Percentiles rank a stretch among this genome's conserved stretches.
phyloP scores from a whole-genome alignment of 2,797 vertebrate species.

The Sebastes taczanowskii region DNA sequence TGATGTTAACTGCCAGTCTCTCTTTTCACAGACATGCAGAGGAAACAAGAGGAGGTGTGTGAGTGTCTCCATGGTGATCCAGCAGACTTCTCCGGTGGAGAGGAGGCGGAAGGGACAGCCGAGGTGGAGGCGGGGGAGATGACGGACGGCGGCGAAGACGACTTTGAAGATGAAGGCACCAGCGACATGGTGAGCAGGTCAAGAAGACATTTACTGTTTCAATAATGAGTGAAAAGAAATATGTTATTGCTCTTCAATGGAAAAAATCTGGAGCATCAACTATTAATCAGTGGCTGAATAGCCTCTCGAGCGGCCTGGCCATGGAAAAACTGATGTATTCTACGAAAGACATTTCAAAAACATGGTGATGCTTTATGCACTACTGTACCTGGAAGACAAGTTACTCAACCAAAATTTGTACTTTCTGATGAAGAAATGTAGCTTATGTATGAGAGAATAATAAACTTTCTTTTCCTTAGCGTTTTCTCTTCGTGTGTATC shows the following conservation, averaged over 20 bases:
- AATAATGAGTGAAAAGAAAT: background rate
- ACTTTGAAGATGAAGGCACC: conserved; percentile 93
- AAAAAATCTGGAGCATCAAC: background rate
- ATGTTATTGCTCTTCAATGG: background rate
- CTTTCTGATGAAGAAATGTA: background rate
- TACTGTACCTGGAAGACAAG: too few relatives aligned
- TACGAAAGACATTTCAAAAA: background rate
- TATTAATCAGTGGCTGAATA: background rate
- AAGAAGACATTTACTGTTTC: conserved; percentile 14
- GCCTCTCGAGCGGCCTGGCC: background rate
- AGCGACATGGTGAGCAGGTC: conserved; percentile 87
- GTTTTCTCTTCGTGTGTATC: background rate
- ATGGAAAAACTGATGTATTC: background rate
- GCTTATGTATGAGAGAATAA: background rate
- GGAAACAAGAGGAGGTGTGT: conserved; percentile 90
- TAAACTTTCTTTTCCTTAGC: background rate
- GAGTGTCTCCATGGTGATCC: conserved; percentile 90
- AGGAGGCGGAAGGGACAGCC: conserved; percentile 85
- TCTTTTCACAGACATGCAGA: conserved; percentile 85
- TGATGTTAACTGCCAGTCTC: conserved; percentile 3
- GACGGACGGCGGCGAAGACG: conserved; percentile 92
- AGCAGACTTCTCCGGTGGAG: conserved; percentile 87
- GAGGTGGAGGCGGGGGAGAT: conserved; percentile 92
- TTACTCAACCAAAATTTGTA: too few relatives aligned
- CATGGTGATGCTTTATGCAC: too few relatives aligned